Base-by-base conservation (phyloP, 2,113 vertebrate genomes). In the Chrysochloris asiatica region DNA sequence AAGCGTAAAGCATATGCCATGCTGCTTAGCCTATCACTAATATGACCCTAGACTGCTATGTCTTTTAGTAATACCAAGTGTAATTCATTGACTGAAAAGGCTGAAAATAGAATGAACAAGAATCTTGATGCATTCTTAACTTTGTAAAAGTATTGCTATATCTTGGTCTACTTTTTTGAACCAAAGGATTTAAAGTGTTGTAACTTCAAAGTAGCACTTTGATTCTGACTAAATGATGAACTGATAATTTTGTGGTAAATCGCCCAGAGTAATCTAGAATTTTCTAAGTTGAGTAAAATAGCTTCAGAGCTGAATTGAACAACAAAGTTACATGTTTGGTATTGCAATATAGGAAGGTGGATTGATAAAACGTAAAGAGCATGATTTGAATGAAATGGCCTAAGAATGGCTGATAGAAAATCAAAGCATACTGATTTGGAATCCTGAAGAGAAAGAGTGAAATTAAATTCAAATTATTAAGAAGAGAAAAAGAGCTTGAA, bases 351-450 rank as follows among this genome's bases (percentile, higher is more conserved):
- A 59, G 86, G 81, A 73, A 78, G 77, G 30, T 73, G 52, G 83
- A 73, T 89, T 71, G 86, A 86, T 69, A 87, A 92, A 83, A 94
- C 82, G 86, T 76, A 77, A 91, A 85, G 65, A 76, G 59, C 48
- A 26, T 94, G 76, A 95, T 93, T 96, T 94, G 52, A 96, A 93
- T 75, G 80, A 77, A n/a, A 88, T 76, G 8, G 22, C 61, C 52
- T 69, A 93, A 92, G 76, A 92, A 52, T 28, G 61, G 83, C 28
- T 96, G 52, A 81, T 83, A 93, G 92, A 93, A 97, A 97, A 95
- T 96, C 93, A 96, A 54, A 36, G 2, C 75, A 41, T 36, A 92
- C 89, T 93, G 90, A 94, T 33, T 83, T 33, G 63, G 87, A 93
- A 89, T 89, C 81, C 45, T 50, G 65, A 72, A 88, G 69, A 92